Base-by-base conservation (phyloP, 1,140 invertebrate species). In the Bombus affinis region DNA sequence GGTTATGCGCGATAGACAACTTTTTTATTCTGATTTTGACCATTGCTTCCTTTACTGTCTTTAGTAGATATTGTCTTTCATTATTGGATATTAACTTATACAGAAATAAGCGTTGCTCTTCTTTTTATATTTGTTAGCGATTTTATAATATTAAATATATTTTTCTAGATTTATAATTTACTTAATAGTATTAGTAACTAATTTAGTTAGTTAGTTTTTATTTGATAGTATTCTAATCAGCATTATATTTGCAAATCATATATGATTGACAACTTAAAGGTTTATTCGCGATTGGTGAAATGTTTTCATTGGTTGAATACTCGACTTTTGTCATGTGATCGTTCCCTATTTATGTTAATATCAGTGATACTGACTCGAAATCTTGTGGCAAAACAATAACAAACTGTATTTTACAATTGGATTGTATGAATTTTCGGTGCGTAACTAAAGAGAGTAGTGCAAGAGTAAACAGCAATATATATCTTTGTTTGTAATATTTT, bases 321-420 rank as follows among this genome's bases (percentile, higher is more conserved):
- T 86, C 86, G 71, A 85, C 83, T 87, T 84, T 92, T 90, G 88
- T 93, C 93, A 93, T 92, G 93, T 94, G 93, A 94, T 91, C 91
- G 90, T 90, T 92, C 89, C 85, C 77, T 89, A 87, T 93, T 91
- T 86, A 91, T 92, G 88, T 86, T 91, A 89, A 92, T 88, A 87
- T 86, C 83, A 87, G 80, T 87, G 88, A 90, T 93, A 91, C 91
- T 91, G 87, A 90, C 89, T 87, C 88, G 82, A 76, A 82, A 91
- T 92, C 91, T 92, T 91, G 87, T 88, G 87, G 87, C 91, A 92
- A 92, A 92, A 92, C 92, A 94, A 94, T 92, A 92, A 93, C 91
- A 93, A 92, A 90, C 53, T 71, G 80, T 83, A 80, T 81, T 73
- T 74, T 72, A 59, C 70, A 66, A 59, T 57, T 62, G 65, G 12